phyloP scores from a whole-genome alignment of 2,797 vertebrate genomes.

The Chelmon rostratus region DNA sequence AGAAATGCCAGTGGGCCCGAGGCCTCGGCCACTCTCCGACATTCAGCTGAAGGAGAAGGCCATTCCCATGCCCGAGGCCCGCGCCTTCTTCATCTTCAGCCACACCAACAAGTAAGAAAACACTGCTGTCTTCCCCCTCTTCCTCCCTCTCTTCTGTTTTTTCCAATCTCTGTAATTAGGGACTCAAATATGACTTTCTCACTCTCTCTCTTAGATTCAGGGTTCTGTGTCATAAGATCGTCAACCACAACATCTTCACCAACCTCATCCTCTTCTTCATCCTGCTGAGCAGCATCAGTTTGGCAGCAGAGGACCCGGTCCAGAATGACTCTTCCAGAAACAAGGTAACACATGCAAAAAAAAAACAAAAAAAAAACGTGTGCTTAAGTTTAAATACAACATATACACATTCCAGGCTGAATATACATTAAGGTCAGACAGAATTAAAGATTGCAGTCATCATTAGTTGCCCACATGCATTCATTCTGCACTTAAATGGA shows the following conservation, averaged over 20 bases:
- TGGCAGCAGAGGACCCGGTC: slow-evolving; percentile 98
- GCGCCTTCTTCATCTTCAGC: slow-evolving; percentile 97
- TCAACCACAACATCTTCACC: slow-evolving; percentile 99
- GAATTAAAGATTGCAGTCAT: slow-evolving; percentile 23
- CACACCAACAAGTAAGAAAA: slow-evolving; percentile 92
- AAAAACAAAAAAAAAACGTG: neutral
- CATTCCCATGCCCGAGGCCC: slow-evolving; percentile 96
- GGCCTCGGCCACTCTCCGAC: slow-evolving; percentile 96
- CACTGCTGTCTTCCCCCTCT: neutral
- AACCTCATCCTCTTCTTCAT: slow-evolving; percentile 99
- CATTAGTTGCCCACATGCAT: slow-evolving; percentile 51
- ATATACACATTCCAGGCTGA: neutral
- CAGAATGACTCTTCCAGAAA: slow-evolving; percentile 95
- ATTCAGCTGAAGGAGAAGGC: slow-evolving; percentile 98
- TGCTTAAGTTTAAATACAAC: neutral
- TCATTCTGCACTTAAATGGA: slow-evolving; percentile 57
- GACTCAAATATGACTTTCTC: neutral
- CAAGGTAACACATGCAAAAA: slow-evolving; percentile 82
- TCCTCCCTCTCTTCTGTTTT: neutral
- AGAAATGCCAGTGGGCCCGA: slow-evolving; percentile 98
- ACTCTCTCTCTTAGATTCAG: slow-evolving; percentile 89
- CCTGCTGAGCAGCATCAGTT: slow-evolving; percentile 98
- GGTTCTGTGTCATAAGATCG: slow-evolving; percentile 96
- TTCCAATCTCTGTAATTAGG: neutral
- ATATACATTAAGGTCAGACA: slow-evolving; percentile 31